Percentiles rank a stretch among this genome's conserved stretches.
Evolutionary conservation across 1,140 invertebrate genomes (phyloP).

Genomic region (Cotesia vestalis): DNA sequence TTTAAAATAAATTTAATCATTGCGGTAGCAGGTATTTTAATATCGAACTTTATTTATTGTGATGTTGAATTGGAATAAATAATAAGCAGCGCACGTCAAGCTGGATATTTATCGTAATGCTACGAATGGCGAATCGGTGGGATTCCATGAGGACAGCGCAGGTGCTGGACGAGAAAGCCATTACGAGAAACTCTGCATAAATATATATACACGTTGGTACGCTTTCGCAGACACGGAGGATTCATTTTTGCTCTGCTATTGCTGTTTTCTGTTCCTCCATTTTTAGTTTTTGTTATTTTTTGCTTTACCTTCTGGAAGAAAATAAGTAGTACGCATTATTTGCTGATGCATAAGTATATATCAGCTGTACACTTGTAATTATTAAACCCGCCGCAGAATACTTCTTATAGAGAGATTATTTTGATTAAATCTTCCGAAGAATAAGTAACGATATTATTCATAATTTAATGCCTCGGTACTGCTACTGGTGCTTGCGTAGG

Average conservation of each 20-base stretch:
- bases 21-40: background rate
- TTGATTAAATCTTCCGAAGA: too few relatives aligned
- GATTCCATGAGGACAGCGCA: slow-evolving; percentile 35
- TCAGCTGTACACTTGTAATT: too few relatives aligned
- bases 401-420: too few relatives aligned
- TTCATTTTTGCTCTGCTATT: background rate
- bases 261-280: too few relatives aligned
- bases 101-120: slow-evolving; percentile 36
- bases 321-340: too few relatives aligned
- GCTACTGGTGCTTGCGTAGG: too few relatives aligned
- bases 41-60: slow-evolving; percentile 13
- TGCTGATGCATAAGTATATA: too few relatives aligned
- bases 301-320: too few relatives aligned
- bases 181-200: slow-evolving; percentile 39
- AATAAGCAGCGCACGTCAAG: slow-evolving; percentile 30
- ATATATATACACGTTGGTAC: slow-evolving; percentile 23
- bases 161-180: slow-evolving; percentile 39
- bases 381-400: too few relatives aligned
- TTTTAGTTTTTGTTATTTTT: too few relatives aligned
- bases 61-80: slow-evolving; percentile 25
- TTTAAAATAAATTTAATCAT: slow-evolving; percentile 1
- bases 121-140: slow-evolving; percentile 29
- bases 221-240: slow-evolving; percentile 18
- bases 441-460: too few relatives aligned
- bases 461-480: too few relatives aligned